These are phyloP conservation scores for Nomada fabriciana DNA, from an alignment of 2,888 invertebrate species.

Conservation along the genomic window DNA sequence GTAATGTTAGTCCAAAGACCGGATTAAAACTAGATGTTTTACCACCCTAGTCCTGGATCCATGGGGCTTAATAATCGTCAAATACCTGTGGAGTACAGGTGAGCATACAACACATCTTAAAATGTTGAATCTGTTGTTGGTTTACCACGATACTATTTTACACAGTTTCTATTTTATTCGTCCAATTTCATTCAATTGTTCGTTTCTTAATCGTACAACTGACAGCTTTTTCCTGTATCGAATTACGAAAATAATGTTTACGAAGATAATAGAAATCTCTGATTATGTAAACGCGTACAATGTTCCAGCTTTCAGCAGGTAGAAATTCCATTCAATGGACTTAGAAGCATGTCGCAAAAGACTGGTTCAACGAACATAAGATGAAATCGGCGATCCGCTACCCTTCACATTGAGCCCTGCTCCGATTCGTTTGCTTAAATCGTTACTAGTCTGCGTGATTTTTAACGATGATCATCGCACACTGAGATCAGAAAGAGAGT, in stretches of 20 bases:
- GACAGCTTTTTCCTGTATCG: too few relatives aligned
- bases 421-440: constrained; percentile 40
- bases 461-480: constrained; percentile 5
- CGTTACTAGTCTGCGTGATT: constrained; percentile 43
- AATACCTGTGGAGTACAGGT: constrained; percentile 48
- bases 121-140: background rate
- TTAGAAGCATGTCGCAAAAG: constrained; percentile 34
- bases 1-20: constrained; percentile 81
- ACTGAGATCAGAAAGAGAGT: background rate
- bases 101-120: background rate
- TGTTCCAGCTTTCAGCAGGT: constrained; percentile 43
- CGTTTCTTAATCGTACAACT: too few relatives aligned
- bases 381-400: constrained; percentile 42
- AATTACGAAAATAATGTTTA: too few relatives aligned
- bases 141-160: too few relatives aligned
- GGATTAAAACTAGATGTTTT: constrained; percentile 80
- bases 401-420: constrained; percentile 15
- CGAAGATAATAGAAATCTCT: too few relatives aligned
- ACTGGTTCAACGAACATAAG: constrained; percentile 47
- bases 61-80: constrained; percentile 32
- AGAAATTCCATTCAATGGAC: constrained; percentile 36
- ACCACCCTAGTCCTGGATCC: constrained; percentile 71
- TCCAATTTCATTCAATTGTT: too few relatives aligned
- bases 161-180: too few relatives aligned
- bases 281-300: background rate